A percentile compares a stretch with the other conserved stretches of the same genome.
Conservation (phyloP, 2,113 vertebrate species). For the Jacana jacana region DNA sequence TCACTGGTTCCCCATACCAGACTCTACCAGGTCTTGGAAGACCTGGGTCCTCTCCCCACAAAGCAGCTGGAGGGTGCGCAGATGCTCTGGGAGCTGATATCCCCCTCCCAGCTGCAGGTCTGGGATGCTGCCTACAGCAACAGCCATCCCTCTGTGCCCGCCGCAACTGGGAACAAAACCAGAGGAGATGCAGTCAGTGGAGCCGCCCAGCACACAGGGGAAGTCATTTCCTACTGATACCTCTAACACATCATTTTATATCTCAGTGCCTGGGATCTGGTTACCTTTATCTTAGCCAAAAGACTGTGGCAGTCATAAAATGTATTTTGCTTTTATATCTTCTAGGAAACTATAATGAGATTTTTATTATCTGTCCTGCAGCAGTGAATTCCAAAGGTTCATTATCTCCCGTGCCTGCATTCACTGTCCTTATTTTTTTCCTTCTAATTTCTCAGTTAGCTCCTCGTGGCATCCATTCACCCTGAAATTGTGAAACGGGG, state of each 20-base stretch:
- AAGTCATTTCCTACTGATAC: constrained; percentile 29
- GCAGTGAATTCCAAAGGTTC: constrained; percentile 17
- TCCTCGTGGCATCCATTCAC: not conserved
- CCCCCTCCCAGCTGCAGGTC: not conserved
- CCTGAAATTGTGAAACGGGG: not conserved
- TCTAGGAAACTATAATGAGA: not conserved
- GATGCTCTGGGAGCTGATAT: not conserved
- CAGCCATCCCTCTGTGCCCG: not conserved
- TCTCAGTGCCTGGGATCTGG: not conserved
- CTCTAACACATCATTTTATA: constrained; percentile 39
- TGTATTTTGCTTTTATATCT: not conserved
- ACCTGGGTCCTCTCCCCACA: not conserved
- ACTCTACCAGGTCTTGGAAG: not conserved
- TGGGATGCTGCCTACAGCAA: constrained; percentile 50
- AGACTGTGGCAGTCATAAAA: not conserved
- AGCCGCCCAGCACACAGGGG: not conserved
- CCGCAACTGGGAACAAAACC: not conserved
- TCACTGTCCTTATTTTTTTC: not conserved
- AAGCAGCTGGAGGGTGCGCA: not conserved
- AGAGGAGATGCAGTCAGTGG: not conserved
- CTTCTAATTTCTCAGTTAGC: not conserved
- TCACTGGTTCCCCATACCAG: not conserved
- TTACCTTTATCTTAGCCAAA: constrained; percentile 51
- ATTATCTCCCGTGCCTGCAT: not conserved
- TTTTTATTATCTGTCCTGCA: constrained; percentile 6